Percentiles rank a stretch among this genome's conserved stretches.
Conservation (phyloP, 2,888 invertebrate species). For the Dascillus cervinus region DNA sequence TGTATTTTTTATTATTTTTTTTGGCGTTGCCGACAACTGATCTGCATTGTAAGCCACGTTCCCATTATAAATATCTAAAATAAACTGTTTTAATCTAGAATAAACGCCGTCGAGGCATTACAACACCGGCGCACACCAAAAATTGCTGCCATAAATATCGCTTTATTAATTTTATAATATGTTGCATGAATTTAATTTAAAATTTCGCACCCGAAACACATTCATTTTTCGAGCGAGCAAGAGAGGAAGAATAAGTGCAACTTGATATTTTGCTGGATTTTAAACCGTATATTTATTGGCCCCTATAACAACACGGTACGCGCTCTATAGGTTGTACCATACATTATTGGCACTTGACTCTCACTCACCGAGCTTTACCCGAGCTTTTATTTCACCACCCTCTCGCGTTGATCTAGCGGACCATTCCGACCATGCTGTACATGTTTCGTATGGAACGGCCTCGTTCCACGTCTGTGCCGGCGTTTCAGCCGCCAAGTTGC, state of each 20-base stretch:
- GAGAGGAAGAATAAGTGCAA: too few species aligned
- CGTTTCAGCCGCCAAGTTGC: constrained; percentile 12
- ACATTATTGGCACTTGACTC: constrained; percentile 25
- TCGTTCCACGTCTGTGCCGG: constrained; percentile 3
- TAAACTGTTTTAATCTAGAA: constrained; percentile 47
- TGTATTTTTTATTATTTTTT: constrained; percentile 43
- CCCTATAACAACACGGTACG: constrained; percentile 11
- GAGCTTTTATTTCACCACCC: constrained; percentile 23
- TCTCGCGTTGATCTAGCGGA: constrained; percentile 16
- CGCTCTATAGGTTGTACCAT: constrained; percentile 20
- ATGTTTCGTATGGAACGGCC: not conserved
- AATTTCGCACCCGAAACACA: too few species aligned
- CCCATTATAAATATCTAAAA: constrained; percentile 46
- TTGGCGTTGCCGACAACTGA: constrained; percentile 42
- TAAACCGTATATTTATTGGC: constrained; percentile 12
- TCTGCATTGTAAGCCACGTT: constrained; percentile 42
- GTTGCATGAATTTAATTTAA: constrained; percentile 35
- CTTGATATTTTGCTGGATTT: too few species aligned
- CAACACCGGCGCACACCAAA: constrained; percentile 40
- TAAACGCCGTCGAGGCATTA: constrained; percentile 39
- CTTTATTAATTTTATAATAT: constrained; percentile 46
- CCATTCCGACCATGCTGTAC: constrained; percentile 6
- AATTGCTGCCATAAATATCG: constrained; percentile 44
- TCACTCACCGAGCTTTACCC: constrained; percentile 21
- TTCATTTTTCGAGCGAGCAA: too few species aligned